A percentile compares a stretch with the other conserved stretches of the same genome.
Evolutionary conservation across 1,140 invertebrate genomes (phyloP).

Genomic region (Ceratoteleas bidentatus): DNA sequence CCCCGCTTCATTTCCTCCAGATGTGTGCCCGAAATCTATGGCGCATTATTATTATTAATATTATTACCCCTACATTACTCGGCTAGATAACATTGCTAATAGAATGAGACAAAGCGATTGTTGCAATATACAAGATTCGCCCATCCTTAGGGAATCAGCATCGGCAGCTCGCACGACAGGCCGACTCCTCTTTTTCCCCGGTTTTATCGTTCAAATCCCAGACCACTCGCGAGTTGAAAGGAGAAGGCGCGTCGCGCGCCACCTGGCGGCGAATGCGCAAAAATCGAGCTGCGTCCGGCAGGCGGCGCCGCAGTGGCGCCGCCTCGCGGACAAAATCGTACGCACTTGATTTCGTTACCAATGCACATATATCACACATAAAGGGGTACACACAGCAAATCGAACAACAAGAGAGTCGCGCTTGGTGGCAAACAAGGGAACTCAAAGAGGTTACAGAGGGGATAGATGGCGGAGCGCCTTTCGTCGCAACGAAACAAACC

Average conservation of each 20-base stretch:
- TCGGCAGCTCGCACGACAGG: no score
- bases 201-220: no score
- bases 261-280: conserved; percentile 20
- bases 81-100: no score
- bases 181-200: no score
- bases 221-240: no score
- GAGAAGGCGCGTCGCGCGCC: conserved; percentile 3
- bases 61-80: no score
- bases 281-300: conserved; percentile 39
- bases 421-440: background rate
- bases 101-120: no score
- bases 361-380: conserved; percentile 60
- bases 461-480: background rate
- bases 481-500: background rate
- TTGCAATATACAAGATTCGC: no score
- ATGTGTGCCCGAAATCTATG: no score
- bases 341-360: conserved; percentile 23
- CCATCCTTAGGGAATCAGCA: no score
- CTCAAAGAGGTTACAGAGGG: background rate
- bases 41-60: no score
- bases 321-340: conserved; percentile 4
- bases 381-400: conserved; percentile 62
- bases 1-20: no score
- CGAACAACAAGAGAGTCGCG: conserved; percentile 51
- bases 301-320: conserved; percentile 4